A percentile compares a stretch with the other conserved stretches of the same genome.
phyloP scores from a whole-genome alignment of 2,888 invertebrate genomes.

The Heliconius cydno region DNA sequence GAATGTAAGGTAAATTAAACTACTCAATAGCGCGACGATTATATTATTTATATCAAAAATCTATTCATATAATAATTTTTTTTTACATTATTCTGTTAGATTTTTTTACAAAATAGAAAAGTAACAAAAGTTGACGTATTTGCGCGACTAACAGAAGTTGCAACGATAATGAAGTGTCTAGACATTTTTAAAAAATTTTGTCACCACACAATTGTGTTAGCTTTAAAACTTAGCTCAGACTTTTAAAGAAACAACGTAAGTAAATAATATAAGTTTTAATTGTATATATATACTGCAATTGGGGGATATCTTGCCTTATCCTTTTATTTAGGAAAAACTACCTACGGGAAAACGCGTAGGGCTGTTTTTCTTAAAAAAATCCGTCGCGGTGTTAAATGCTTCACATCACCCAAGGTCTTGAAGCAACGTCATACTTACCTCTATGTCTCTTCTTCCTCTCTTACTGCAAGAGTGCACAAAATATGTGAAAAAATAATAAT shows the following conservation, averaged over 20 bases:
- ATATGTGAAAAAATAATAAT: too few relatives aligned
- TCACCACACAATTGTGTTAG: constrained; percentile 6
- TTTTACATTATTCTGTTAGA: too few relatives aligned
- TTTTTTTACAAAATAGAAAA: constrained; percentile 1
- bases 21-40: not conserved
- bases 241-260: not conserved
- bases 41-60: not conserved
- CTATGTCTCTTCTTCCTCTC: not conserved
- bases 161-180: constrained; percentile 21
- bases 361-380: not conserved
- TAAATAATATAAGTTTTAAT: not conserved
- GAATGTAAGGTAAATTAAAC: not conserved
- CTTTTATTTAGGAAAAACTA: not conserved
- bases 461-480: too few relatives aligned
- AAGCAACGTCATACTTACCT: not conserved
- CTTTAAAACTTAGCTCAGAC: not conserved
- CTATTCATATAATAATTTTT: not conserved
- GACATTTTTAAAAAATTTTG: constrained; percentile 11
- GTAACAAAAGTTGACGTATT: not conserved
- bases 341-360: not conserved
- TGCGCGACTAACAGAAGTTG: constrained; percentile 2
- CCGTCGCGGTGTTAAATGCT: not conserved
- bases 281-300: not conserved
- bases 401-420: not conserved
- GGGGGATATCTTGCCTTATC: too few relatives aligned